A percentile compares a stretch with the other conserved stretches of the same genome.
Evolutionary conservation across 1,140 invertebrate genomes (phyloP).

Genomic region (Metopolophium dirhodum): DNA sequence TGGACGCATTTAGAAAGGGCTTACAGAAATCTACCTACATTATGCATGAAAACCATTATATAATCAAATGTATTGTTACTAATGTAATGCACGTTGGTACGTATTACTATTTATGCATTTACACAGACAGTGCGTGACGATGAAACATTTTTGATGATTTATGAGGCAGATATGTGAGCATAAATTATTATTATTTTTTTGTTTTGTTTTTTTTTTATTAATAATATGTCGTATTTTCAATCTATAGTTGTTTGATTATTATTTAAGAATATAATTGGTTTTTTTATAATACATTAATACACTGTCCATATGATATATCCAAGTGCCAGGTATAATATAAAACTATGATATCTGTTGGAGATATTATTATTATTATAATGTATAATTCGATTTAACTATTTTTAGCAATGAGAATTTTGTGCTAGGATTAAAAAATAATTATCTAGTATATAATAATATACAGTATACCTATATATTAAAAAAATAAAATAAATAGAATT

Average conservation of each 20-base stretch:
- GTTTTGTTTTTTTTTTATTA: not conserved
- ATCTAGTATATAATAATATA: not conserved
- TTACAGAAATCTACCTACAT: not conserved
- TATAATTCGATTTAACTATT: not conserved
- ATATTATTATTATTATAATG: not conserved
- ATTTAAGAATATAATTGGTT: not conserved
- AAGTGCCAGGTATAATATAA: not conserved
- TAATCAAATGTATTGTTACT: conserved; percentile 4
- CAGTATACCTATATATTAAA: not conserved
- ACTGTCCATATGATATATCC: not conserved
- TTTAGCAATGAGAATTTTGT: not conserved
- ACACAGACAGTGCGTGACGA: not conserved
- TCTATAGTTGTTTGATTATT: not conserved
- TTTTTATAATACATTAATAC: no score
- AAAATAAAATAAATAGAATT: not conserved
- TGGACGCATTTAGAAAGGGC: not conserved
- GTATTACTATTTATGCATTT: conserved; percentile 8
- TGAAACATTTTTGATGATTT: conserved; percentile 4
- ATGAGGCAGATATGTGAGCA: not conserved
- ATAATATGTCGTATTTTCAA: not conserved
- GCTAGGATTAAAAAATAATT: not conserved
- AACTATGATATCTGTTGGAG: not conserved
- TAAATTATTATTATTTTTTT: not conserved
- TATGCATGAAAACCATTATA: not conserved
- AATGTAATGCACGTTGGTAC: not conserved